Percentiles rank a stretch among this genome's conserved stretches.
Evolutionary conservation across 2,113 vertebrate genomes (phyloP).

Genomic region (Pogona vitticeps): DNA sequence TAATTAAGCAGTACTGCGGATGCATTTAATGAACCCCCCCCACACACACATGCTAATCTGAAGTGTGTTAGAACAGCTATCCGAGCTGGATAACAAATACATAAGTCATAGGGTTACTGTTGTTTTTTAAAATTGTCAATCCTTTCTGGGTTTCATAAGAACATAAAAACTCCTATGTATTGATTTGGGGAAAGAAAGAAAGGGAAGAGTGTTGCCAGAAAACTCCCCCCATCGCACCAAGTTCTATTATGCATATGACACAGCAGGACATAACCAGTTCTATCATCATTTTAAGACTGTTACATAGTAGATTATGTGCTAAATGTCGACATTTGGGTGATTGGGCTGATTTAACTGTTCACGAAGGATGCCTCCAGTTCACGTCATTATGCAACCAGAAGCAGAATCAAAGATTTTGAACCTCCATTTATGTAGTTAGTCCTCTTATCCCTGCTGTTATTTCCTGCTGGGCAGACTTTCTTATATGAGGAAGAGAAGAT

Average conservation of each 20-base stretch:
- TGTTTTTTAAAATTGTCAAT: background rate
- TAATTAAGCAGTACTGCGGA: background rate
- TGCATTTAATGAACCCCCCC: background rate
- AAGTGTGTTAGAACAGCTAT: slow-evolving; percentile 3
- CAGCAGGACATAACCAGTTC: slow-evolving; percentile 20
- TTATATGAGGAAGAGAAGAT: background rate
- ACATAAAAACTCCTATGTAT: slow-evolving; percentile 6
- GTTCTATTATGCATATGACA: background rate
- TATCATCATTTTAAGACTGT: background rate
- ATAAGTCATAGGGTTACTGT: background rate
- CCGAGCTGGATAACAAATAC: background rate
- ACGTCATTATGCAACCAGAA: slow-evolving; percentile 15
- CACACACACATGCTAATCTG: background rate
- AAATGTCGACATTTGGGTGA: background rate
- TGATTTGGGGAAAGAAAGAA: background rate
- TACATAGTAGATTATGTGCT: background rate
- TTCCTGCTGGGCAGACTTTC: background rate
- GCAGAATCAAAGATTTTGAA: slow-evolving; percentile 5
- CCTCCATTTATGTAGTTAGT: background rate
- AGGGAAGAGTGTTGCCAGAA: slow-evolving; percentile 2
- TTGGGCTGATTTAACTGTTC: slow-evolving; percentile 11
- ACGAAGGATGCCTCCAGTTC: background rate
- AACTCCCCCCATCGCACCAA: background rate
- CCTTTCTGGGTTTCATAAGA: slow-evolving; percentile 10
- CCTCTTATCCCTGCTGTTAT: slow-evolving; percentile 18